These are phyloP conservation scores for Yponomeuta sedellus DNA, from an alignment of 2,888 invertebrate genomes.

Conservation along the genomic window DNA sequence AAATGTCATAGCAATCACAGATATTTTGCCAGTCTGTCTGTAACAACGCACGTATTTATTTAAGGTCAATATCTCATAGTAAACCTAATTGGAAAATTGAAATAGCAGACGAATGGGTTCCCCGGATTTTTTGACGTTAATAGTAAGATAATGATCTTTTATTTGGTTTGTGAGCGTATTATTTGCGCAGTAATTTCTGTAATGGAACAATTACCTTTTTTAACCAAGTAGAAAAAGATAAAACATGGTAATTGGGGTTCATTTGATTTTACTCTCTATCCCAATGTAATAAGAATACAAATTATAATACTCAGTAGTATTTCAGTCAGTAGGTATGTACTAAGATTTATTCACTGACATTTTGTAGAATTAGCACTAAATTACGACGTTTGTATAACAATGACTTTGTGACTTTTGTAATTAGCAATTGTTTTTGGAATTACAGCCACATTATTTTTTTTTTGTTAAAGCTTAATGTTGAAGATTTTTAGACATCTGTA, in stretches of 20 bases:
- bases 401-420: not conserved
- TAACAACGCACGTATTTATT: not conserved
- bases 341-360: not conserved
- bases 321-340: not conserved
- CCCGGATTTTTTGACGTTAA: not conserved
- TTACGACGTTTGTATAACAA: not conserved
- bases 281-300: not conserved
- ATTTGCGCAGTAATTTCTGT: not conserved
- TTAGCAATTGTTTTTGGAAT: not conserved
- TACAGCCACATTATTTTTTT: not conserved
- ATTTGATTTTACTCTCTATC: not conserved
- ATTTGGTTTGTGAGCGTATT: not conserved
- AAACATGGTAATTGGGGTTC: not conserved
- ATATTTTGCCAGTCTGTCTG: constrained; percentile 1
- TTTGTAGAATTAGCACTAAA: not conserved
- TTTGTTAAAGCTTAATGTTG: too few species aligned
- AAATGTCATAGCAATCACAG: constrained; percentile 9
- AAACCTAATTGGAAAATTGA: not conserved
- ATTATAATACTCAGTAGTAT: not conserved
- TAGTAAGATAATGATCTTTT: not conserved
- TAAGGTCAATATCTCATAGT: constrained; percentile 3
- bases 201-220: constrained; percentile 1
- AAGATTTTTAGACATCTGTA: too few species aligned
- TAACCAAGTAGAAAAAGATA: not conserved
- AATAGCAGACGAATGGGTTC: not conserved